phyloP scores from a whole-genome alignment of 2,888 invertebrate species.

The Furcula furcula region DNA sequence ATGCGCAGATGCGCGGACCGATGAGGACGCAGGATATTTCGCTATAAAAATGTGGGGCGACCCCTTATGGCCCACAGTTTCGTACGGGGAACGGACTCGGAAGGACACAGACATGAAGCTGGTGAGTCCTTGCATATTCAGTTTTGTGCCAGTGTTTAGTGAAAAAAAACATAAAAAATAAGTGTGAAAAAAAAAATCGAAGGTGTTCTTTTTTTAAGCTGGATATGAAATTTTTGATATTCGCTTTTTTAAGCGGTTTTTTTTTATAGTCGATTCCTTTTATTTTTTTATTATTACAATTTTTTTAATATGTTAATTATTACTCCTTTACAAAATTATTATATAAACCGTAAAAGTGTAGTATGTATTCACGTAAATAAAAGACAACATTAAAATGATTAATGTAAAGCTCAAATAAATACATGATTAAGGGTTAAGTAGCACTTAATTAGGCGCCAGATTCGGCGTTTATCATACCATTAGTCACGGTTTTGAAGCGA shows the following conservation, averaged over 20 bases:
- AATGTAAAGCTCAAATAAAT: background rate
- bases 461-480: constrained; percentile 1
- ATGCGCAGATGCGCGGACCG: constrained; percentile 48
- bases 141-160: constrained; percentile 34
- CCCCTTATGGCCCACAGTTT: constrained; percentile 64
- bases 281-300: no score
- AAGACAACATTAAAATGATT: background rate
- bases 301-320: no score
- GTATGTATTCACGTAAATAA: no score
- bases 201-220: no score
- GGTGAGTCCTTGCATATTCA: constrained; percentile 70
- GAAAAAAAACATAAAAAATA: constrained; percentile 7
- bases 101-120: constrained; percentile 75
- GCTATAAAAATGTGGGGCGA: constrained; percentile 69
- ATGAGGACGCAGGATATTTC: constrained; percentile 62
- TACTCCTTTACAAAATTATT: no score
- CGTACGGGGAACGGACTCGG: constrained; percentile 56
- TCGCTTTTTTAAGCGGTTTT: no score
- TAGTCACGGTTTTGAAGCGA: background rate
- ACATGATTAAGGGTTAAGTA: background rate
- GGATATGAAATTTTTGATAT: no score
- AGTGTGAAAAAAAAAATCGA: constrained; percentile 7
- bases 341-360: no score
- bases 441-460: constrained; percentile 2
- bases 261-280: no score